Base-by-base conservation (phyloP, 2,113 vertebrate species). In the Pollachius pollachius region DNA sequence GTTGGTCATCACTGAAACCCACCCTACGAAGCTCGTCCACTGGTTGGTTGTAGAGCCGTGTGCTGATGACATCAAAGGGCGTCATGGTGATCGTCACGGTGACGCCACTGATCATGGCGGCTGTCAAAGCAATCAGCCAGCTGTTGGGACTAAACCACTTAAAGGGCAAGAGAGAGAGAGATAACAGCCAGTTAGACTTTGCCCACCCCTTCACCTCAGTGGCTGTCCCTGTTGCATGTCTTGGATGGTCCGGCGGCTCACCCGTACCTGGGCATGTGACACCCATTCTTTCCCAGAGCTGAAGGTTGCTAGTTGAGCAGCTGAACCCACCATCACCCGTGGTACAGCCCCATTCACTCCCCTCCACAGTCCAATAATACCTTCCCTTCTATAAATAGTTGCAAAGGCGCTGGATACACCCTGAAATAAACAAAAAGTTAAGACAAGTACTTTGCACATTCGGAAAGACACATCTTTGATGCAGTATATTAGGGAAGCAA, bases 41-140 rank as follows among this genome's bases (percentile, higher is more conserved):
- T 0, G 96, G 97, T 85, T 99, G 96, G 84, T 99, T 99, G 92
- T 99, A 99, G 15, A 99, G 95, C 5, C 97, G 91, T 0, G 97
- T 99, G 81, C 97, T 97, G 78, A 95, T 87, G 83, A 97, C 95
- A 0, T 99, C 97, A 5, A 99, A 96, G 0, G 97, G 97, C 0
- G 95, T 96, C 96, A 98, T 99, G 1, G 93, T 90, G 25, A 94
- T 78, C 0, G 91, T 91, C 81, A 99, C 97, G 0, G 94, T 95
- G 0, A 98, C 78, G 0, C 96, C 95, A 69, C 97, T 99, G 73
- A 97, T 89, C 93, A 94, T 94, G 67, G 95, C 95, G 0, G 94
- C 94, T 0, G 91, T 85, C 85, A 99, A 84, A 41, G 94, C 92
- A 0, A 92, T 89, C 4, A 96, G 86, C 94, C 94, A 96, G 88